Evolutionary conservation across 2,888 invertebrate genomes (phyloP), one percentile per base, ranked within the genome.

Genomic region (Calameuta idolon): DNA sequence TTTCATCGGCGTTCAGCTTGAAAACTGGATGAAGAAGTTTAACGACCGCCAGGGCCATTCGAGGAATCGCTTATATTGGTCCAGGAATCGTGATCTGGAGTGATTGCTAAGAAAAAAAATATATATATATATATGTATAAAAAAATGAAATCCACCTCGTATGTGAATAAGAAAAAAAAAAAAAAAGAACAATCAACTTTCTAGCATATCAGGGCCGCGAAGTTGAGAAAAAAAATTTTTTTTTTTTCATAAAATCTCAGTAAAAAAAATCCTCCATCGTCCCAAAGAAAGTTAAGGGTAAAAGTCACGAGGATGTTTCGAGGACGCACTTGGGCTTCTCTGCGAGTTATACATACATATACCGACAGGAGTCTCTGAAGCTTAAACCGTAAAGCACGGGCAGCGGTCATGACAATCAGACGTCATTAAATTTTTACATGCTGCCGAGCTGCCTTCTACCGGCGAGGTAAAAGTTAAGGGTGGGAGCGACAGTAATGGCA

Each of bases 11-110:
- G 55, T 84, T 83, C 80, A 86, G 85, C 89, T 89, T 86, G 85
- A 85, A 85, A 89, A 88, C 87, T 84, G 86, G 87, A 89, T 86
- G 88, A 89, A 89, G 89, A 89, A 89, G 89, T 89, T 88, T 88
- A 88, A 89, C 89, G 87, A 88, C 88, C 55, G 23, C 55, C 4
- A 55, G 23, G 2, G 55, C 23, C 23, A 55, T 55, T 55, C 9
- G 23, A 55, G 55, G 55, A 55, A 55, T 55, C 23, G 55, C 23
- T 55, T 55, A 55, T 55, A 55, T 23, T 2, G 55, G 23, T 55
- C 23, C 23, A 55, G 55, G 55, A 55, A 55, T 23, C 55, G 55
- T 55, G 55, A 23, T 55, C 23, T 55, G 0, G 55, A 55, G 23
- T 9, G 55, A 55, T 55, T 9, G 55, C 23, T 15, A 4, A 37